phyloP scores from a whole-genome alignment of 2,888 invertebrate genomes.

The Nowickia ferox region DNA sequence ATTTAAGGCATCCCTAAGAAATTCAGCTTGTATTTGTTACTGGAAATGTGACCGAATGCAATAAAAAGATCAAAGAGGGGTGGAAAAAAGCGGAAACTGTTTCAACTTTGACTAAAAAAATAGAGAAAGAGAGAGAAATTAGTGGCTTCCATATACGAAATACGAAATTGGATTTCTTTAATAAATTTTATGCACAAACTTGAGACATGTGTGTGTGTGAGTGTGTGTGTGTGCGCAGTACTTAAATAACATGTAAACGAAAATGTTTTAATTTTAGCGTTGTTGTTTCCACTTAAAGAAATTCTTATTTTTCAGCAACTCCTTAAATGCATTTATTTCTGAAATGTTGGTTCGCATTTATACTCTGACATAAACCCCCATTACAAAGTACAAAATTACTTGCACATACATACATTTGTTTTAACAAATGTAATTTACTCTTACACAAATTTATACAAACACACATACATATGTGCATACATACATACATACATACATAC shows the following conservation, averaged over 20 bases:
- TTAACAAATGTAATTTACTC: slow-evolving; percentile 11
- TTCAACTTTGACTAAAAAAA: slow-evolving; percentile 31
- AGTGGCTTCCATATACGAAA: slow-evolving; percentile 57
- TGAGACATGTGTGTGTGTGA: not conserved
- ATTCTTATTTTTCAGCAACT: slow-evolving; percentile 56
- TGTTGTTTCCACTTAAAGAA: slow-evolving; percentile 37
- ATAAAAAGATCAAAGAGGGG: not conserved
- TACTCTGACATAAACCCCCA: not conserved
- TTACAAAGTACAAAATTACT: not conserved
- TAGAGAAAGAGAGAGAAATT: slow-evolving; percentile 24
- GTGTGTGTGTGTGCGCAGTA: not conserved
- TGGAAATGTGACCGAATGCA: not conserved
- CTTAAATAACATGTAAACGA: not conserved
- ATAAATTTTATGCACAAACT: slow-evolving; percentile 21
- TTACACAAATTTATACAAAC: not conserved
- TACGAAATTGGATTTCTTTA: slow-evolving; percentile 61
- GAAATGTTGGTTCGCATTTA: not conserved
- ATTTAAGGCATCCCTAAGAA: slow-evolving; percentile 55
- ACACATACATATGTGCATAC: not conserved
- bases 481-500: not conserved
- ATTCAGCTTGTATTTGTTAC: not conserved
- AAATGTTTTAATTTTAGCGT: slow-evolving; percentile 6
- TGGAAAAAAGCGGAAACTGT: slow-evolving; percentile 39
- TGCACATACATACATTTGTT: not conserved
- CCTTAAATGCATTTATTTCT: slow-evolving; percentile 38